Evolutionary conservation across 2,797 vertebrate species (phyloP).

Genomic region (Hapalemur alaotrensis): DNA sequence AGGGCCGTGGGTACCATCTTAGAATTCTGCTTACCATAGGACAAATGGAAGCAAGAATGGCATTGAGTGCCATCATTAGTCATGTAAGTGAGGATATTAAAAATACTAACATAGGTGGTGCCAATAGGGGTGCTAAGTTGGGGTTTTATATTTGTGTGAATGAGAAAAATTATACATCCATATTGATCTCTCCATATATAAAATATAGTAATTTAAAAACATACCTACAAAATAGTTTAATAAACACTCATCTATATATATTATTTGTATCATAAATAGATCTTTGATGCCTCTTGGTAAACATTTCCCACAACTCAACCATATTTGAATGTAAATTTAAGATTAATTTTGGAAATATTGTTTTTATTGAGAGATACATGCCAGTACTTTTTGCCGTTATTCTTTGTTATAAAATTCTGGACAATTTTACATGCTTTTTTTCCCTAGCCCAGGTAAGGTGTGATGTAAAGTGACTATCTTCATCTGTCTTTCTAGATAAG

Average conservation of each 20-base stretch:
- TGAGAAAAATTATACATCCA: neutral
- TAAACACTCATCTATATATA: neutral
- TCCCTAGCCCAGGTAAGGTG: conserved; percentile 38
- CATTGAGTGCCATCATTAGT: neutral
- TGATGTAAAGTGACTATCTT: conserved; percentile 2
- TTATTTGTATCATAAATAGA: conserved; percentile 14
- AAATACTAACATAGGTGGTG: neutral
- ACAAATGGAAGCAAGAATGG: neutral
- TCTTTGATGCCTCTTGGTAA: conserved; percentile 38
- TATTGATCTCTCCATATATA: neutral
- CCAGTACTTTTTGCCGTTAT: conserved; percentile 51
- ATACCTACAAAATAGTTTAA: conserved; percentile 6
- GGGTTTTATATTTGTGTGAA: neutral
- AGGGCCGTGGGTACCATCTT: neutral
- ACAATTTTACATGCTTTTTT: neutral
- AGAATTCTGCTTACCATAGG: neutral
- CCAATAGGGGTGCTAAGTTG: neutral
- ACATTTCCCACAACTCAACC: conserved; percentile 17
- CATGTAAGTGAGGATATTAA: neutral
- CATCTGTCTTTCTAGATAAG: conserved; percentile 59
- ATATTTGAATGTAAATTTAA: conserved; percentile 67
- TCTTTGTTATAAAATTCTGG: conserved; percentile 51
- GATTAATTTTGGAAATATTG: conserved; percentile 62
- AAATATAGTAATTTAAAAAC: neutral
- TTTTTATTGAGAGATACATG: conserved; percentile 35